phyloP scores from a whole-genome alignment of 2,113 vertebrate genomes.

The Hirundichthys speculiger region DNA sequence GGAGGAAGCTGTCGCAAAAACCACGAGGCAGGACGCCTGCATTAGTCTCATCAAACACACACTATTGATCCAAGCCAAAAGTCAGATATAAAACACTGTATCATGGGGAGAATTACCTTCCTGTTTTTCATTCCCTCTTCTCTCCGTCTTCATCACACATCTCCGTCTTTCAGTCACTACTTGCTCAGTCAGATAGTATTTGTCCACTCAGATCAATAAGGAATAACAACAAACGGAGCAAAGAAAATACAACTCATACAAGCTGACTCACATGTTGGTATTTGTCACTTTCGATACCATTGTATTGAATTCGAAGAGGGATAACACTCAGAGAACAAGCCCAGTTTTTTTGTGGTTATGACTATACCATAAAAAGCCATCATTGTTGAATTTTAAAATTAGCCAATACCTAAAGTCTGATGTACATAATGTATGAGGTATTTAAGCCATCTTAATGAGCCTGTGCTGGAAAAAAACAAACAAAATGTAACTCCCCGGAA shows the following conservation, averaged over 20 bases:
- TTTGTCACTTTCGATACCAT: neutral
- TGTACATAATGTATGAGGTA: too few relatives aligned
- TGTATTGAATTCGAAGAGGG: conserved; percentile 2
- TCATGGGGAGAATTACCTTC: conserved; percentile 41
- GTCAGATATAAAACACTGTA: conserved; percentile 43
- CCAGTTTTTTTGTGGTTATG: neutral
- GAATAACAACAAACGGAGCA: conserved; percentile 23
- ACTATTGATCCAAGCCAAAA: conserved; percentile 50
- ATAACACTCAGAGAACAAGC: neutral
- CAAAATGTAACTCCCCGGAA: too few relatives aligned
- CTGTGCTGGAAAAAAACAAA: too few relatives aligned
- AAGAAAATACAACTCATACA: conserved; percentile 29
- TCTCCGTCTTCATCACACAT: conserved; percentile 1
- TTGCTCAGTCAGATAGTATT: conserved; percentile 4
- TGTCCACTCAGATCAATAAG: conserved; percentile 34
- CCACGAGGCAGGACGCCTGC: conserved; percentile 16
- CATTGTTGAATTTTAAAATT: neutral
- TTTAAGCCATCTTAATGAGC: too few relatives aligned
- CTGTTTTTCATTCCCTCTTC: conserved; percentile 9
- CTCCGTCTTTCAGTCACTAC: conserved; percentile 9
- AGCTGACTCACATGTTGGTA: neutral
- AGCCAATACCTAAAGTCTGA: neutral
- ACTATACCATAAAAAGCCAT: neutral
- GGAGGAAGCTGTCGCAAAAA: conserved; percentile 29
- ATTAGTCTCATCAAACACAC: conserved; percentile 41